Evolutionary conservation across 2,113 vertebrate genomes (phyloP), one percentile per base, ranked within the genome.

Genomic region (Amblyornis subalaris): DNA sequence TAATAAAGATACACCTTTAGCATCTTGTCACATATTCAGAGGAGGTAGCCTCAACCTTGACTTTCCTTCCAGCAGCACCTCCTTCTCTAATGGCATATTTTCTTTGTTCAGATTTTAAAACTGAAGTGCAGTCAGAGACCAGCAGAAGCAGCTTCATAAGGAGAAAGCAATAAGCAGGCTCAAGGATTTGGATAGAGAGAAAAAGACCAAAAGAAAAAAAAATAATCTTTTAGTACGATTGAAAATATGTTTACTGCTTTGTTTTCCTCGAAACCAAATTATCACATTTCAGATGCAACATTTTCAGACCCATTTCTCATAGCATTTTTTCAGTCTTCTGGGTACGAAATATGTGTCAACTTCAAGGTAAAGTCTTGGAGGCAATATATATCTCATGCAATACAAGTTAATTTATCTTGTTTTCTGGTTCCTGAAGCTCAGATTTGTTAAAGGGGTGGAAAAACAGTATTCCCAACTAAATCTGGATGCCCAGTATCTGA

Each of bases 41-140:
- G 55, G 55, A 91, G 44, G 71, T 7, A 86, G 70, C 31, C 22
- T 92, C 75, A 95, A n/a, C 93, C 94, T 90, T 94, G 93, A 77
- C 81, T 93, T 81, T 65, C 45, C 18, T 83, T 86, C 44, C 31
- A 77, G 33, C 50, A 87, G 44, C 82, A 66, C 53, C 40, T 89
- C 53, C 81, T 77, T 93, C 72, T 73, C 53, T 84, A 78, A 88
- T 61, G 88, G 81, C 36, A 92, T 47, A 88, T 90, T 95, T 60
- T 85, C 67, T 93, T 96, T 88, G 94, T 95, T 96, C 84, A 90
- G 38, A 76, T 92, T 94, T 96, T 95, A 88, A 92, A 94, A 80
- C 61, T 64, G 94, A 96, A 97, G 96, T 87, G 94, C 87, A 80
- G 88, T 25, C 71, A 66, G 77, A 94, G 87, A 54, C 45, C 70